Percentiles rank a stretch among this genome's conserved stretches.
Evolutionary conservation across 2,888 invertebrate genomes (phyloP).

Genomic region (Leucoptera coffeella): DNA sequence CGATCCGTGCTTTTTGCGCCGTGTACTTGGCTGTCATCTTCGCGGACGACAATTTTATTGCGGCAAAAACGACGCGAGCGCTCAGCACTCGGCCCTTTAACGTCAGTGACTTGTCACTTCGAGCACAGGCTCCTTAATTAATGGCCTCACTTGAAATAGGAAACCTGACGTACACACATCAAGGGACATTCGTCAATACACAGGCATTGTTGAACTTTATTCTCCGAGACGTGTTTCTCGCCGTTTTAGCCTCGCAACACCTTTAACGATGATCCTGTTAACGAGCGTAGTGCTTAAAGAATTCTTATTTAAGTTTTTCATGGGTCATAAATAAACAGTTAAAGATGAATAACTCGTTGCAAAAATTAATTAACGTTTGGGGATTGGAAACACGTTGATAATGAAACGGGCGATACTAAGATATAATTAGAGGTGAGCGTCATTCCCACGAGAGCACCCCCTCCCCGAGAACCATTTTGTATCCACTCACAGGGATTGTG

Average conservation of each 20-base stretch:
- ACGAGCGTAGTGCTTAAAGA: too few species aligned
- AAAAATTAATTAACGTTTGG: constrained; percentile 52
- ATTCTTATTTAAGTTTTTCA: constrained; percentile 50
- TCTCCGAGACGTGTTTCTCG: too few species aligned
- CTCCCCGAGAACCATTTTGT: neutral
- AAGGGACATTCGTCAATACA: too few species aligned
- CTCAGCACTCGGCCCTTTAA: constrained; percentile 11
- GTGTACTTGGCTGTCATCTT: constrained; percentile 15
- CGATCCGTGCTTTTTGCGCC: constrained; percentile 15
- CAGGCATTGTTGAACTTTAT: too few species aligned
- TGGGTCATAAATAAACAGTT: constrained; percentile 49
- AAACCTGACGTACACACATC: too few species aligned
- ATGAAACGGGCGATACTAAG: constrained; percentile 52
- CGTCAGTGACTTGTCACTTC: constrained; percentile 14
- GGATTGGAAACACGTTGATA: constrained; percentile 51
- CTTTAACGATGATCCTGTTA: too few species aligned
- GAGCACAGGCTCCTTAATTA: too few species aligned
- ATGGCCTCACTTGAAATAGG: too few species aligned
- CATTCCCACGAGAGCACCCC: constrained; percentile 2
- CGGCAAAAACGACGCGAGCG: constrained; percentile 19
- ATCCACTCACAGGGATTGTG: too few species aligned
- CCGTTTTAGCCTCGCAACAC: too few species aligned
- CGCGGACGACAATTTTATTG: constrained; percentile 20
- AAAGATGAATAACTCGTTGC: constrained; percentile 48
- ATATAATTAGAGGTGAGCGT: constrained; percentile 47